phyloP scores from a whole-genome alignment of 2,888 invertebrate species.

The Agelastica alni region DNA sequence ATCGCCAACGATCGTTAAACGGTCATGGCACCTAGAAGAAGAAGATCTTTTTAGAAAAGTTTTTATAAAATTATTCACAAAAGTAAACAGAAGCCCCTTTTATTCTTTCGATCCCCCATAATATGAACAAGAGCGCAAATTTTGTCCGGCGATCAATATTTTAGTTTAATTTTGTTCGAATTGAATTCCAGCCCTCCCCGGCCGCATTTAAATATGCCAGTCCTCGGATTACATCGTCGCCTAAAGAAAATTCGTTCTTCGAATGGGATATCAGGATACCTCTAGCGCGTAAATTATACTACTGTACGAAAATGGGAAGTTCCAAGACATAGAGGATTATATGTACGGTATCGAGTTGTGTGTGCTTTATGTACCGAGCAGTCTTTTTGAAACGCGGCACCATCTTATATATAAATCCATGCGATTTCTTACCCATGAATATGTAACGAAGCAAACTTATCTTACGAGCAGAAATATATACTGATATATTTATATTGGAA shows the following conservation, averaged over 20 bases:
- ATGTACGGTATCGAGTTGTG: conserved; percentile 16
- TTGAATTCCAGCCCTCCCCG: conserved; percentile 8
- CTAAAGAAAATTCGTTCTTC: conserved; percentile 22
- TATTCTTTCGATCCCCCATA: too few species aligned
- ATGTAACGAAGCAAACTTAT: conserved; percentile 27
- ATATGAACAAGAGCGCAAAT: too few species aligned
- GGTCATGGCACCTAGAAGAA: too few species aligned
- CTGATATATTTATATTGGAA: too few species aligned
- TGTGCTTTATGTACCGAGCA: conserved; percentile 26
- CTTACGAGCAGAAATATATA: conserved; percentile 19
- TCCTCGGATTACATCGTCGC: conserved; percentile 22
- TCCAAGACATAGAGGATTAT: conserved; percentile 31
- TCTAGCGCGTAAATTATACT: conserved; percentile 38
- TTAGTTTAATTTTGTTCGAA: conserved; percentile 4
- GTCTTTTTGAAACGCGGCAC: conserved; percentile 23
- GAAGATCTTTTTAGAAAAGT: too few species aligned
- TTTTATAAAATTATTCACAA: too few species aligned
- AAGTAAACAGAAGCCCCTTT: too few species aligned
- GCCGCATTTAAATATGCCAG: conserved; percentile 2
- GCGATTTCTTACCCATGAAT: conserved; percentile 28
- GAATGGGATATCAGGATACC: conserved; percentile 39
- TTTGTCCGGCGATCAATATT: background rate
- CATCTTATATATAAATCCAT: conserved; percentile 27
- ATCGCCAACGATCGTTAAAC: too few species aligned
- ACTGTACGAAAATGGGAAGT: conserved; percentile 24